Conservation (phyloP, 1,140 invertebrate genomes). For the Gryon sp. region DNA sequence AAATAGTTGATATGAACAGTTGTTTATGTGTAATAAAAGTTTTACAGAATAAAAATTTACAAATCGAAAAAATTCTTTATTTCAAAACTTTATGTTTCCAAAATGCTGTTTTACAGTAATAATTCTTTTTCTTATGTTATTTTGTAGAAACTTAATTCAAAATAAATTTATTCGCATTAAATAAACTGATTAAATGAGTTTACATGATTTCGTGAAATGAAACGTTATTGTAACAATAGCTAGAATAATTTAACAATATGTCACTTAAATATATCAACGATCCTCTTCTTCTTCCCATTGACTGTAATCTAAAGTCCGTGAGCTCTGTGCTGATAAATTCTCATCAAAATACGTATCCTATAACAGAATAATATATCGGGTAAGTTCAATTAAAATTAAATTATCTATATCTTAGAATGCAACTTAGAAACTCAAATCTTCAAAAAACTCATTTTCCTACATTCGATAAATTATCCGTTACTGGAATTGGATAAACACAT, state of each 20-base stretch:
- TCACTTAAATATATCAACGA: conserved; percentile 59
- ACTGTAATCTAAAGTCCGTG: conserved; percentile 70
- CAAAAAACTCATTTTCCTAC: conserved; percentile 51
- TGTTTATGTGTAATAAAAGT: conserved; percentile 53
- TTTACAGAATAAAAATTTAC: conserved; percentile 51
- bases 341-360: conserved; percentile 77
- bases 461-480: conserved; percentile 80
- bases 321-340: conserved; percentile 70
- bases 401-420: too few relatives aligned
- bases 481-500: conserved; percentile 80
- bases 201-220: conserved; percentile 39
- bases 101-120: neutral
- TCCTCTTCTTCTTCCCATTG: conserved; percentile 72
- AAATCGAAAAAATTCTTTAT: conserved; percentile 29
- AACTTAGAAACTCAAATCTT: too few relatives aligned
- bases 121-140: neutral
- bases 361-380: conserved; percentile 43
- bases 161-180: conserved; percentile 7
- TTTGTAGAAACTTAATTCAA: neutral
- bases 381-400: too few relatives aligned
- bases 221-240: conserved; percentile 17
- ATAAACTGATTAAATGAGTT: conserved; percentile 17
- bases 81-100: conserved; percentile 4
- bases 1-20: conserved; percentile 41
- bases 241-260: conserved; percentile 49